A percentile compares a stretch with the other conserved stretches of the same genome.
Evolutionary conservation across 1,140 invertebrate species (phyloP).

Genomic region (Scaptomyza montana): DNA sequence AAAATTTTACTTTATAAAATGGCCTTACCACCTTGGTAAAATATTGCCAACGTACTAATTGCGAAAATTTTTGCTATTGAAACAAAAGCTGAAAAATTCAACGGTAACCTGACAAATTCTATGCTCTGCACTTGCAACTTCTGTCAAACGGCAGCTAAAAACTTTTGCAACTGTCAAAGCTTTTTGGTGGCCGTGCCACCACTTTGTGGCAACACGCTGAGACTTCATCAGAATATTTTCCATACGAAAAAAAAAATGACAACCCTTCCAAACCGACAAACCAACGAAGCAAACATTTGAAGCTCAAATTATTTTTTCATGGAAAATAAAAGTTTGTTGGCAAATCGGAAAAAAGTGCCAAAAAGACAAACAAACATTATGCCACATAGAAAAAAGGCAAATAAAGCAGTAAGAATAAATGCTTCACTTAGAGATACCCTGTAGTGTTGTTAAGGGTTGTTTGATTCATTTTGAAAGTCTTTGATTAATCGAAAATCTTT

Average conservation of each 20-base stretch:
- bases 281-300: constrained; percentile 12
- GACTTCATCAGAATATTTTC: background rate
- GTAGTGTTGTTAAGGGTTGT: background rate
- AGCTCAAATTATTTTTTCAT: constrained; percentile 48
- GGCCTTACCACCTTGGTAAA: background rate
- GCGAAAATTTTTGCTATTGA: background rate
- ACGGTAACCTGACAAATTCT: constrained; percentile 16
- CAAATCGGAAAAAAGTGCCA: constrained; percentile 26
- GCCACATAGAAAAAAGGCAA: background rate
- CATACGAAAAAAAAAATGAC: background rate
- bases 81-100: background rate
- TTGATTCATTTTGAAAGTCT: background rate
- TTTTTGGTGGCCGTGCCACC: constrained; percentile 9
- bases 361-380: constrained; percentile 9
- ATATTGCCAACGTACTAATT: constrained; percentile 12
- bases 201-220: constrained; percentile 14
- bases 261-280: background rate
- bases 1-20: too few relatives aligned
- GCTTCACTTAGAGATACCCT: background rate
- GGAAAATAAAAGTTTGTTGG: constrained; percentile 44
- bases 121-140: background rate
- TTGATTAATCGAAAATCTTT: background rate
- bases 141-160: constrained; percentile 25
- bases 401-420: too few relatives aligned
- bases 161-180: constrained; percentile 33